These are phyloP conservation scores for Marcusenius ussheri DNA, from an alignment of 2,113 vertebrate genomes.

Conservation along the genomic window DNA sequence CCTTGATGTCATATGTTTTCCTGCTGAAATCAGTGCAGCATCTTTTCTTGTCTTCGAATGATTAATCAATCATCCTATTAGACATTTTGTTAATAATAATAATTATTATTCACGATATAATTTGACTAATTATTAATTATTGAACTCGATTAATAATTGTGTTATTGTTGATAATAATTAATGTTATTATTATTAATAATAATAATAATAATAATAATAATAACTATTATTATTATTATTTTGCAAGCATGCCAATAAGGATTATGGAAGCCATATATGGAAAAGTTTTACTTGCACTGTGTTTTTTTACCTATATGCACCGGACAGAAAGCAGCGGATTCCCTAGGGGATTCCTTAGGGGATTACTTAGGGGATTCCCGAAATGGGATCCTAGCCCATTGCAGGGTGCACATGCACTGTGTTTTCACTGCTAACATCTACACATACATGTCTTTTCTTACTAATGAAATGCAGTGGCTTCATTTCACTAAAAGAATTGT, in stretches of 20 bases:
- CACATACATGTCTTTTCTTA: background rate
- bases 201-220: too few species aligned
- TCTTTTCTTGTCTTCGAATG: background rate
- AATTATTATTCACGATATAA: too few species aligned
- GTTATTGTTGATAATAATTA: too few species aligned
- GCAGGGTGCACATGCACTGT: background rate
- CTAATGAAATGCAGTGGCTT: background rate
- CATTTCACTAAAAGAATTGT: background rate
- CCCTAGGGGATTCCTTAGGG: background rate
- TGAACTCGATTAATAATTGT: too few species aligned
- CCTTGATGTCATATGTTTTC: background rate
- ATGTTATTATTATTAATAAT: too few species aligned
- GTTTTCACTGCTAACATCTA: background rate
- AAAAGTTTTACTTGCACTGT: too few species aligned
- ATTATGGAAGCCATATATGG: background rate
- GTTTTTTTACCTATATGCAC: background rate
- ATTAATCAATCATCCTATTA: background rate
- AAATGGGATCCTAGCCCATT: background rate
- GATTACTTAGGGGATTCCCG: too few species aligned
- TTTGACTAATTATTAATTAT: too few species aligned
- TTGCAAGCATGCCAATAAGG: background rate
- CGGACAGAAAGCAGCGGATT: background rate
- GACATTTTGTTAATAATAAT: background rate
- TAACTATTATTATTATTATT: too few species aligned
- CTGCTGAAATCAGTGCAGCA: background rate